These are phyloP conservation scores for Carcina quercana DNA, from an alignment of 2,888 invertebrate species.

Conservation along the genomic window DNA sequence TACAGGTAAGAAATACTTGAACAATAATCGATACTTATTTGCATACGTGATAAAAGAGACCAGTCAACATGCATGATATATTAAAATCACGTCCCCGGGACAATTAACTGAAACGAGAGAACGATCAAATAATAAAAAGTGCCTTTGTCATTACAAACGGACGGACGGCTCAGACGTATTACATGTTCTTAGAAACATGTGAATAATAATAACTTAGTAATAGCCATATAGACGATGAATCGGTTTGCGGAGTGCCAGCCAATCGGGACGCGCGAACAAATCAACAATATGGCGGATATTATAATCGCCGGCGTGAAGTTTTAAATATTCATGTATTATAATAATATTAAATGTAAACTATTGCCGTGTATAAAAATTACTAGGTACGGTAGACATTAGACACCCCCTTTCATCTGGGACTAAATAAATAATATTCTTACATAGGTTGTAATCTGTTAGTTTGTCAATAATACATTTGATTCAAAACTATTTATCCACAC, in stretches of 20 bases:
- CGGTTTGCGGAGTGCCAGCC: conserved; percentile 38
- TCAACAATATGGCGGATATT: conserved; percentile 45
- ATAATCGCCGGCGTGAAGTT: conserved; percentile 25
- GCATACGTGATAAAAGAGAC: conserved; percentile 59
- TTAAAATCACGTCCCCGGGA: conserved; percentile 69
- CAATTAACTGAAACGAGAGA: conserved; percentile 66
- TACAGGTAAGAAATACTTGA: conserved; percentile 17
- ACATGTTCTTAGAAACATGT: conserved; percentile 49
- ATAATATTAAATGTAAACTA: no score
- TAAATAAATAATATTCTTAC: no score
- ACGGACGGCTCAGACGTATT: conserved; percentile 26
- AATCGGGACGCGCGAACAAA: conserved; percentile 34
- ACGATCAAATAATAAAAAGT: conserved; percentile 68
- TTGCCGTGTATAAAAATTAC: no score
- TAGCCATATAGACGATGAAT: conserved; percentile 36
- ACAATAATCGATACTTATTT: conserved; percentile 45
- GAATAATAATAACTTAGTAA: conserved; percentile 43
- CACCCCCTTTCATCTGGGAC: no score
- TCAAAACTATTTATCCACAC: no score
- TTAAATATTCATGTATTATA: conserved; percentile 2
- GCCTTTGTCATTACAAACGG: conserved; percentile 65
- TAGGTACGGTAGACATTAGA: no score
- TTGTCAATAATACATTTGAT: no score
- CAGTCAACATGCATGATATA: conserved; percentile 65
- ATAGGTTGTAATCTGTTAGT: no score